Conservation (phyloP, 2,113 vertebrate species). For the Amia ocellicauda region DNA sequence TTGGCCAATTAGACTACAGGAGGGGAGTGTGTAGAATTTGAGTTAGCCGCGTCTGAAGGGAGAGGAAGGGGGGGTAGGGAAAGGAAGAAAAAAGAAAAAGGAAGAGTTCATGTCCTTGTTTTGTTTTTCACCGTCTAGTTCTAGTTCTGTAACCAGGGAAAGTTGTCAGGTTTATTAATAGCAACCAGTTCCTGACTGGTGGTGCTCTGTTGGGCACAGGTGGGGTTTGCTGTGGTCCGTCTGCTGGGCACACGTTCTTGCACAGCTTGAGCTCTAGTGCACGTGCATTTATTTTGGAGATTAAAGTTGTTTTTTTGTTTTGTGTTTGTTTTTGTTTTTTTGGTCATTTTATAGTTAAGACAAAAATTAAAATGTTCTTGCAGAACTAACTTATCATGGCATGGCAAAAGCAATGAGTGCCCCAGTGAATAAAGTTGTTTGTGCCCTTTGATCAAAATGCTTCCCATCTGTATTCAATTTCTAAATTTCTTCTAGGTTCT, state of each 20-base stretch:
- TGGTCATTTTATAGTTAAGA: no score
- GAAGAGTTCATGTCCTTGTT: slow-evolving; percentile 44
- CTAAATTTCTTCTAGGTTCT: no score
- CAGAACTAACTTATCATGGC: no score
- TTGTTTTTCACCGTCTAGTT: slow-evolving; percentile 20
- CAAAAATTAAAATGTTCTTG: no score
- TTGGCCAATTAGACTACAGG: slow-evolving; percentile 58
- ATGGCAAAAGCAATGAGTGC: no score
- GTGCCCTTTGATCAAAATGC: no score
- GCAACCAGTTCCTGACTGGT: slow-evolving; percentile 48
- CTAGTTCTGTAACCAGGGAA: slow-evolving; percentile 52
- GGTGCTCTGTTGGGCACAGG: slow-evolving; percentile 12
- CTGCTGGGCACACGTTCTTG: not conserved
- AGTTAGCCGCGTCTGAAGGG: slow-evolving; percentile 55
- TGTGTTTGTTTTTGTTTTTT: no score
- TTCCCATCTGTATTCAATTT: no score
- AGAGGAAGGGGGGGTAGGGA: not conserved
- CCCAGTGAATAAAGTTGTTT: no score
- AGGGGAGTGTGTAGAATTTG: slow-evolving; percentile 65
- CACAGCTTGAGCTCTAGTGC: no score
- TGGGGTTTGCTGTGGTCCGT: not conserved
- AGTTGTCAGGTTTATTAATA: slow-evolving; percentile 46
- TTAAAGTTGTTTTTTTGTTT: no score
- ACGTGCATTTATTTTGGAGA: no score
- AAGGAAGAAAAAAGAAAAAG: not conserved